phyloP scores from a whole-genome alignment of 2,113 vertebrate species.

The Heterotilapia buettikoferi region DNA sequence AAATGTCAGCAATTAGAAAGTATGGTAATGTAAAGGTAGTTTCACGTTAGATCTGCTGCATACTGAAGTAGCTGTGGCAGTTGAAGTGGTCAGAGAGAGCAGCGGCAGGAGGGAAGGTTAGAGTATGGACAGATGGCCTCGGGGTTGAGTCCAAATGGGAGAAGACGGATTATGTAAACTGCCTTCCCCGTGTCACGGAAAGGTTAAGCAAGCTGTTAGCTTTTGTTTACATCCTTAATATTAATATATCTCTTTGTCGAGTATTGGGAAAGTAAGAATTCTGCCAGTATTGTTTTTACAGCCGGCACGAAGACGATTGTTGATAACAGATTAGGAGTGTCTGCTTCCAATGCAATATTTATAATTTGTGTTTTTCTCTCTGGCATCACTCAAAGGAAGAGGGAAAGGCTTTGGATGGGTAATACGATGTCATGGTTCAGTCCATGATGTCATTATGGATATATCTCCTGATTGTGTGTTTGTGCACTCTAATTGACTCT shows the following conservation, averaged over 20 bases:
- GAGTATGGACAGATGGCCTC: neutral
- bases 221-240: neutral
- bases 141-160: neutral
- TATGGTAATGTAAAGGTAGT: slow-evolving; percentile 32
- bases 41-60: slow-evolving; percentile 7
- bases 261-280: neutral
- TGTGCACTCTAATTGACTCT: neutral
- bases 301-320: neutral
- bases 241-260: neutral
- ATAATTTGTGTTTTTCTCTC: neutral
- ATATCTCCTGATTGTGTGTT: neutral
- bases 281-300: neutral
- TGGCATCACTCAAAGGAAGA: neutral
- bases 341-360: neutral
- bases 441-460: neutral
- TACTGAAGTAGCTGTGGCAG: neutral
- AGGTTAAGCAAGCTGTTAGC: neutral
- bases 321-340: neutral
- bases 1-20: slow-evolving; percentile 44
- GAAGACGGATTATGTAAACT: neutral
- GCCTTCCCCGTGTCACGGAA: neutral
- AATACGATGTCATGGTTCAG: neutral
- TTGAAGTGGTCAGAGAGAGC: slow-evolving; percentile 5
- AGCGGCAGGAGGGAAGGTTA: neutral
- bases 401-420: neutral